These are phyloP conservation scores for Scaptomyza hsui DNA, from an alignment of 1,140 invertebrate genomes.

Conservation along the genomic window DNA sequence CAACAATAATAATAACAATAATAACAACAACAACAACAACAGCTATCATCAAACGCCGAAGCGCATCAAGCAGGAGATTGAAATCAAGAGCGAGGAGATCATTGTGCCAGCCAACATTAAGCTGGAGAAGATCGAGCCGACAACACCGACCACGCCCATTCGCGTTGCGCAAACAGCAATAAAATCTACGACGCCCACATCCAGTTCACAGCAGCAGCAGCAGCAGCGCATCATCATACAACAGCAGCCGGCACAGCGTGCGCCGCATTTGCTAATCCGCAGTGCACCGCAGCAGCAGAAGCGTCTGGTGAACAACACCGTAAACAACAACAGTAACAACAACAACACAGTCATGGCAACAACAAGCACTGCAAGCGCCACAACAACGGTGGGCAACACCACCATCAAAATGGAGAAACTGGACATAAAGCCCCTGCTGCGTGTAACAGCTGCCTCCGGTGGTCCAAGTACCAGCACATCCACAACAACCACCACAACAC, in stretches of 20 bases:
- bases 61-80: conserved; percentile 81
- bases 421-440: conserved; percentile 74
- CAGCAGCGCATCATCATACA: conserved; percentile 64
- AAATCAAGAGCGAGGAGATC: conserved; percentile 82
- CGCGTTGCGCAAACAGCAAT: not conserved
- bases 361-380: conserved; percentile 28
- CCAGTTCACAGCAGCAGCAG: conserved; percentile 30
- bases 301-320: conserved; percentile 17
- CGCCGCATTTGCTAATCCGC: conserved; percentile 72
- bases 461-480: conserved; percentile 26
- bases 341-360: conserved; percentile 24
- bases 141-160: conserved; percentile 17
- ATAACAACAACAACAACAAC: conserved; percentile 56
- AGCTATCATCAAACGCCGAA: conserved; percentile 73
- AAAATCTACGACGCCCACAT: conserved; percentile 14
- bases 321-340: conserved; percentile 21
- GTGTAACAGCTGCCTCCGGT: conserved; percentile 38
- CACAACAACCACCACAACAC: conserved; percentile 52
- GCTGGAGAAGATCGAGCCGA: conserved; percentile 72
- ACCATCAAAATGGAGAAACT: conserved; percentile 82
- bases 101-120: conserved; percentile 78
- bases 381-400: conserved; percentile 65
- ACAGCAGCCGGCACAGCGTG: conserved; percentile 63
- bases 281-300: conserved; percentile 60
- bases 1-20: conserved; percentile 51